Conservation (phyloP, 2,113 vertebrate species). For the Arenaria interpres region DNA sequence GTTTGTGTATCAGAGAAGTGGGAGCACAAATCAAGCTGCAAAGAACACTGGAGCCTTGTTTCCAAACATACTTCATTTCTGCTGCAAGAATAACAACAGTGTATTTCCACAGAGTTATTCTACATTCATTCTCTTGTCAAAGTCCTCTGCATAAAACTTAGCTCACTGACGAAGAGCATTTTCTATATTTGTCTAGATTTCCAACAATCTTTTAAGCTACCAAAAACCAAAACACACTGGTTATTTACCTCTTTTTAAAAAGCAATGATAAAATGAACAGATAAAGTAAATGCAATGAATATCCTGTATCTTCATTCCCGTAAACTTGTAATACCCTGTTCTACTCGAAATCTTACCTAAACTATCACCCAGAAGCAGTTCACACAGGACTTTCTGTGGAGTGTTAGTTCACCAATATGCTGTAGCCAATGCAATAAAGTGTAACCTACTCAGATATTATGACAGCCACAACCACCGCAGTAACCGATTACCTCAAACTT, state of each 20-base stretch:
- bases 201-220: background rate
- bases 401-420: background rate
- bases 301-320: background rate
- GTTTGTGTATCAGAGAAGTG: background rate
- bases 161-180: background rate
- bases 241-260: background rate
- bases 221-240: background rate
- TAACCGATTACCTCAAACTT: background rate
- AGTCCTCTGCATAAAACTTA: background rate
- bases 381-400: background rate
- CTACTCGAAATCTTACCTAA: background rate
- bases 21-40: background rate
- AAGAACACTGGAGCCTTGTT: background rate
- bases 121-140: background rate
- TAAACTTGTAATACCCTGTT: background rate
- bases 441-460: background rate
- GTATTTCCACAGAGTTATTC: background rate
- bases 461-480: background rate
- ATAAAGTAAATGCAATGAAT: background rate
- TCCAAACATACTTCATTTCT: background rate
- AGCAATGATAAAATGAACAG: background rate
- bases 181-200: background rate
- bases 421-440: background rate
- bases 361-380: background rate
- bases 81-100: background rate